Percentiles rank a stretch among this genome's conserved stretches.
Evolutionary conservation across 2,888 invertebrate species (phyloP).

Genomic region (Pherbina coryleti): DNA sequence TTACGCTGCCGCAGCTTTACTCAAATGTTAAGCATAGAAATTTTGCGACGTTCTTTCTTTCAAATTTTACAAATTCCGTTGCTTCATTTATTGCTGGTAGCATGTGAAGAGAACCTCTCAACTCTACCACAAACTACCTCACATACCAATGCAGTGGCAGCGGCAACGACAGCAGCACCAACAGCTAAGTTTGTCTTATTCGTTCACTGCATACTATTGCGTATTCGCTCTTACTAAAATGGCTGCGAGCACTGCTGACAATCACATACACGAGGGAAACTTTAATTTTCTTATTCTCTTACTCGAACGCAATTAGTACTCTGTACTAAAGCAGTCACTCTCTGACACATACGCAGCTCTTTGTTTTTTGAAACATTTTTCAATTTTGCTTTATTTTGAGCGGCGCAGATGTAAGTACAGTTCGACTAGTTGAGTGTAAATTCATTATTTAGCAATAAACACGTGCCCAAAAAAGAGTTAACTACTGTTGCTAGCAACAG

Average conservation of each 20-base stretch:
- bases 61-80: not conserved
- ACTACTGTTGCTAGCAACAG: constrained; percentile 37
- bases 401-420: constrained; percentile 39
- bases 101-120: not conserved
- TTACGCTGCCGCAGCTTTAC: not conserved
- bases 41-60: not conserved
- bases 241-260: constrained; percentile 50
- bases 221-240: constrained; percentile 63
- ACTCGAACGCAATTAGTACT: not conserved
- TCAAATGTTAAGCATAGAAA: not conserved
- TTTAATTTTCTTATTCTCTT: not conserved
- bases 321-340: constrained; percentile 40
- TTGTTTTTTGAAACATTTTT: not conserved
- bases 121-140: not conserved
- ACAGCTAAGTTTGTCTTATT: not conserved
- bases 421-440: constrained; percentile 45
- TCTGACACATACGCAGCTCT: constrained; percentile 19
- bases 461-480: constrained; percentile 53
- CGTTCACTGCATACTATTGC: constrained; percentile 32
- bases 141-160: not conserved
- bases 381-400: constrained; percentile 30
- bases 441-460: not conserved
- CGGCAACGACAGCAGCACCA: constrained; percentile 21
- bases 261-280: not conserved
- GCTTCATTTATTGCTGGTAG: too few relatives aligned